Evolutionary conservation across 2,113 vertebrate species (phyloP).

Genomic region (Colossoma macropomum): DNA sequence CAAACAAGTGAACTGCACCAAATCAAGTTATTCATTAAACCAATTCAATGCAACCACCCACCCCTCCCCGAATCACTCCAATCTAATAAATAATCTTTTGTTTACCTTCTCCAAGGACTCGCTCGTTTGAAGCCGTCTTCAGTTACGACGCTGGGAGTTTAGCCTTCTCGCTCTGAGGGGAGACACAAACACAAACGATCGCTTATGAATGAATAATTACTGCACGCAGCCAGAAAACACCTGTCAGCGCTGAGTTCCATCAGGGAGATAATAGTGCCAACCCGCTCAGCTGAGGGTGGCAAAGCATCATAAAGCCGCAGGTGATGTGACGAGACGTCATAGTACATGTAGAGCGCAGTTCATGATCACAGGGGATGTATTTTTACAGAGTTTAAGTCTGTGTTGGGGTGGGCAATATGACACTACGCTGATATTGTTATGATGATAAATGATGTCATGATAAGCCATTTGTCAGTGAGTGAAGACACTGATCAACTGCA

Average conservation of each 20-base stretch:
- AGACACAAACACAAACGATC: constrained; percentile 78
- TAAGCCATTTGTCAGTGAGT: no score
- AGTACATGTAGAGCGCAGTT: not conserved
- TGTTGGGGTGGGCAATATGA: no score
- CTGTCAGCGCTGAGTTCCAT: constrained; percentile 38
- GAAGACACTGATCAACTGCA: no score
- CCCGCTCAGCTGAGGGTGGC: not conserved
- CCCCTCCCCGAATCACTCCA: constrained; percentile 14
- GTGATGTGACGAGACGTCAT: constrained; percentile 9
- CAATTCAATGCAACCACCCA: constrained; percentile 56
- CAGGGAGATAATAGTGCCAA: not conserved
- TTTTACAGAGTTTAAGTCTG: not conserved
- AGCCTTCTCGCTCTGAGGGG: constrained; percentile 89
- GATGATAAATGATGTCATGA: no score
- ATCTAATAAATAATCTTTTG: constrained; percentile 68
- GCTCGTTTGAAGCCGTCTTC: constrained; percentile 91
- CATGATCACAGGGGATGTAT: not conserved
- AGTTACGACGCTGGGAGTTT: constrained; percentile 84
- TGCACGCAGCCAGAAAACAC: constrained; percentile 36
- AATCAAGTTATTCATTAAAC: constrained; percentile 71
- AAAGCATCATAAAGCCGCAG: not conserved
- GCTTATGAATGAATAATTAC: constrained; percentile 74
- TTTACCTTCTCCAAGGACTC: constrained; percentile 90
- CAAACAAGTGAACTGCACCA: constrained; percentile 61
- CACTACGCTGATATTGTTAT: no score